Percentiles rank a stretch among this genome's conserved stretches.
Conservation (phyloP, 2,797 vertebrate species). For the Poeciliopsis paucimaculata region DNA sequence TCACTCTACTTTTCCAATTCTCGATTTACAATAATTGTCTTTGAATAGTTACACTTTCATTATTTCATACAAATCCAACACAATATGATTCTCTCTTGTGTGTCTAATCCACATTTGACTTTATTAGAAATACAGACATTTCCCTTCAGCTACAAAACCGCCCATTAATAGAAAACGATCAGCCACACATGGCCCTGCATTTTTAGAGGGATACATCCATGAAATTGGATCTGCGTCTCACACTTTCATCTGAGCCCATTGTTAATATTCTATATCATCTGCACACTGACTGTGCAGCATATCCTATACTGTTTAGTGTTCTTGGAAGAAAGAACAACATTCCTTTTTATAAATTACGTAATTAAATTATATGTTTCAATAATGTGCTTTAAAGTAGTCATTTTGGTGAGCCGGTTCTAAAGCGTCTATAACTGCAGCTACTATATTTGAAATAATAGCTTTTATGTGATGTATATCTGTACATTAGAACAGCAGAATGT, state of each 20-base stretch:
- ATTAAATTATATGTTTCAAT: constrained; percentile 50
- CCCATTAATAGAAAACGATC: constrained; percentile 71
- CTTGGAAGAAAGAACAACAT: constrained; percentile 55
- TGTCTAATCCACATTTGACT: constrained; percentile 74
- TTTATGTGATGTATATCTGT: not conserved
- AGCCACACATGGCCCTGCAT: constrained; percentile 65
- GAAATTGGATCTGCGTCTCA: constrained; percentile 78
- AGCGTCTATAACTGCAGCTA: constrained; percentile 31
- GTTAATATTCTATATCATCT: constrained; percentile 75
- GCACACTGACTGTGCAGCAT: constrained; percentile 43
- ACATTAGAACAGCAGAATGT: too few species aligned
- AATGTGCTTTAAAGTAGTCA: constrained; percentile 28
- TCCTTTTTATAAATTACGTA: constrained; percentile 58
- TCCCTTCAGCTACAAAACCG: constrained; percentile 61
- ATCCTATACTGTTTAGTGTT: constrained; percentile 59
- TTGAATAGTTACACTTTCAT: constrained; percentile 65
- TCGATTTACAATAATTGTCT: constrained; percentile 67
- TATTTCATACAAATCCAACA: constrained; percentile 65
- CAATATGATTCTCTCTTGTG: constrained; percentile 63
- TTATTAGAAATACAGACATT: constrained; percentile 71
- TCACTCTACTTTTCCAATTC: constrained; percentile 58
- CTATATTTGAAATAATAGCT: not conserved
- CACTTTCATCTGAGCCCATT: constrained; percentile 61
- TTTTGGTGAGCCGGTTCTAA: constrained; percentile 22
- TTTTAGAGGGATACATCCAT: constrained; percentile 75